Evolutionary conservation across 2,888 invertebrate genomes (phyloP).

Genomic region (Vannuccia rotundouncinata): DNA sequence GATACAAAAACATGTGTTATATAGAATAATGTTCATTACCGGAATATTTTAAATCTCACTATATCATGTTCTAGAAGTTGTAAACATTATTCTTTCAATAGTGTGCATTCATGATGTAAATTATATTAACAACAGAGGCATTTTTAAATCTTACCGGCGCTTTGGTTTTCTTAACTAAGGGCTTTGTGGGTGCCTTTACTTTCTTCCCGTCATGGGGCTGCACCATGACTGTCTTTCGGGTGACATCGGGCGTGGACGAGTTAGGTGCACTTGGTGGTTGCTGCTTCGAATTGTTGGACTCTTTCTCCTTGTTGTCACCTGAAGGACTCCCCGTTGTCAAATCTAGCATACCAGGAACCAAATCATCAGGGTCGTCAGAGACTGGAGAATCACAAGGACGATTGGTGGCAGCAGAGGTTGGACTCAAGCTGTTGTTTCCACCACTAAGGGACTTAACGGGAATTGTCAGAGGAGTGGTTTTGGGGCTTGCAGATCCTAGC

Average conservation of each 20-base stretch:
- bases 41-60: neutral
- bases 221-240: constrained; percentile 32
- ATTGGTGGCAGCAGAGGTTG: neutral
- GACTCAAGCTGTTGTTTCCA: neutral
- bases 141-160: neutral
- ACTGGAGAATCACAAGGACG: neutral
- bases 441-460: neutral
- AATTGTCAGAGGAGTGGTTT: neutral
- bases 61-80: neutral
- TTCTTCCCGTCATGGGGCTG: constrained; percentile 31
- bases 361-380: neutral
- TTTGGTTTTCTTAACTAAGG: constrained; percentile 20
- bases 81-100: neutral
- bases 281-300: no score
- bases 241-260: neutral
- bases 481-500: constrained; percentile 4
- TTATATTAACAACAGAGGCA: neutral
- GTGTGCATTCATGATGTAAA: neutral
- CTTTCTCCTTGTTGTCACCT: no score
- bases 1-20: no score
- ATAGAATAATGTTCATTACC: neutral
- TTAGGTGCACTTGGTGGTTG: neutral
- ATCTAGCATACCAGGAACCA: neutral
- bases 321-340: no score
- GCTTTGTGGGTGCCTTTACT: constrained; percentile 26